Evolutionary conservation across 1,140 invertebrate species (phyloP).

Genomic region (Coenobita brevimanus): DNA sequence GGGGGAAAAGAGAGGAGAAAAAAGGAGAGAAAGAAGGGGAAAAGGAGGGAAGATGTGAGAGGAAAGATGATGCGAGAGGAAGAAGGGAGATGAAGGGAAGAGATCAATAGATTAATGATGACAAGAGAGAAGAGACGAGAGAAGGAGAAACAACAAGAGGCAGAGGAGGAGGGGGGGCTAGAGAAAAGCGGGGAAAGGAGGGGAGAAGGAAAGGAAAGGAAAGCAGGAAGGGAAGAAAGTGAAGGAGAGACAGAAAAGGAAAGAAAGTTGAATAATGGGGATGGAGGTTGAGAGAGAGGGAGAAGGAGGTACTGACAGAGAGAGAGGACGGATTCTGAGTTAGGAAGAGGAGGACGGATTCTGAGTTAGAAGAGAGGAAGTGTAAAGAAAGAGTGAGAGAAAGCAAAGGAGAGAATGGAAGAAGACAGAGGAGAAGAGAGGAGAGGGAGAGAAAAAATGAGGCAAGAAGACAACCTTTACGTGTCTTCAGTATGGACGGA

Average conservation of each 20-base stretch:
- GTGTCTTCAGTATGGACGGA: background rate
- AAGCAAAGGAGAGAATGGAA: background rate
- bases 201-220: background rate
- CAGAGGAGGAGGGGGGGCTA: background rate
- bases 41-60: background rate
- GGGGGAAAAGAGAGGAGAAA: background rate
- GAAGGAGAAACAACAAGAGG: background rate
- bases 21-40: background rate
- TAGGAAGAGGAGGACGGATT: background rate
- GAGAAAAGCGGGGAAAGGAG: background rate
- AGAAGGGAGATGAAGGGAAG: background rate
- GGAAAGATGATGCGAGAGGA: background rate
- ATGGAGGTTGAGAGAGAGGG: background rate
- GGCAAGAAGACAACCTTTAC: background rate
- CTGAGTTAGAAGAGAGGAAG: background rate
- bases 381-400: no score
- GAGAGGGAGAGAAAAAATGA: background rate
- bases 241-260: background rate
- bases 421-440: background rate
- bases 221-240: background rate
- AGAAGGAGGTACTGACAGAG: background rate
- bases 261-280: background rate
- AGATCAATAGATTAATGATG: no score
- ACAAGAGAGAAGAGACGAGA: background rate
- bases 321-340: background rate